Evolutionary conservation across 2,797 vertebrate genomes (phyloP).

Genomic region (Propithecus deckenii): DNA sequence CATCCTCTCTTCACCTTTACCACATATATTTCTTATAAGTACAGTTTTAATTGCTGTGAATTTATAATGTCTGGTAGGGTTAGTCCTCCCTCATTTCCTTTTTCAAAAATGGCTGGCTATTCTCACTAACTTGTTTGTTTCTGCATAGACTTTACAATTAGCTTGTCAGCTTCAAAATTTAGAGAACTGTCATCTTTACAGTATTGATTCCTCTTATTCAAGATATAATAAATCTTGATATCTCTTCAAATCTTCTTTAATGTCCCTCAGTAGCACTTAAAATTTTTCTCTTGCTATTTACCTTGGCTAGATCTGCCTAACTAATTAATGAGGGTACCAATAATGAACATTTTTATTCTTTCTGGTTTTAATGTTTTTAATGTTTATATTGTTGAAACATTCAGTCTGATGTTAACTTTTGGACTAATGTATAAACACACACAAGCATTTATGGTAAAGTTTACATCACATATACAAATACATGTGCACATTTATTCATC

Average conservation of each 20-base stretch:
- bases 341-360: not conserved
- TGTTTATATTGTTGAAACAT: not conserved
- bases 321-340: not conserved
- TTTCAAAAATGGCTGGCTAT: not conserved
- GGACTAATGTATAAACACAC: not conserved
- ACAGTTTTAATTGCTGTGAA: not conserved
- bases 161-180: not conserved
- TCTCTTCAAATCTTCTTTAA: not conserved
- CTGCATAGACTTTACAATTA: not conserved
- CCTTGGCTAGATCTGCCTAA: not conserved
- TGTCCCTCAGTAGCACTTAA: not conserved
- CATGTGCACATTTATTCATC: not conserved
- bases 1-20: not conserved
- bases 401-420: not conserved
- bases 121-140: not conserved
- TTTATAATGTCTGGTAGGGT: not conserved
- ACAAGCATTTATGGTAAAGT: not conserved
- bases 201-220: not conserved
- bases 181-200: not conserved
- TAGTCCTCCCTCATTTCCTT: not conserved
- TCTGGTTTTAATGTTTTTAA: not conserved
- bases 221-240: not conserved
- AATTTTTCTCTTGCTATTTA: not conserved
- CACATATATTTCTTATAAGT: not conserved
- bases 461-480: not conserved